Base-by-base conservation (phyloP, 1,140 invertebrate genomes). In the Scaptomyza montana region DNA sequence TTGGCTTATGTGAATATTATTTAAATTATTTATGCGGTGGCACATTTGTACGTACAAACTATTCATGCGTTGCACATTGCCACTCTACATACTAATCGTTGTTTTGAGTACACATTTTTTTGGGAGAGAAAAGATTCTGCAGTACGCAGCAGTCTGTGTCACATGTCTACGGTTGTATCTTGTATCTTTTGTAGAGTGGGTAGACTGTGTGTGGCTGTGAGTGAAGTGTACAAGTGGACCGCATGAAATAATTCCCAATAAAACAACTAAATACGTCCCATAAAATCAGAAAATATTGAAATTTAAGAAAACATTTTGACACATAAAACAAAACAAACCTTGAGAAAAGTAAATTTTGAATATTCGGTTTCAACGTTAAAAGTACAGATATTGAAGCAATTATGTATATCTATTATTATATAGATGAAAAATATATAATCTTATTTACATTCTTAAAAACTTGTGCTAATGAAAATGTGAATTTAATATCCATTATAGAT, bases 31-130 rank as follows among this genome's bases (percentile, higher is more conserved):
- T 28, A 12, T 1, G n/a, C n/a, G 39, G 39, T 43, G 10, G 39
- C n/a, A 43, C 12, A 51, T 9, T 47, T 46, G 55, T 72, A 72
- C 59, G 63, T 60, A 72, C 69, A 72, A 25, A 59, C 63, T 72
- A 72, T 49, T 33, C 57, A 57, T 57, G 54, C 46, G n/a, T 19
- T 46, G 25, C 2, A 5, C 56, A 13, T 33, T 45, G 54, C 12
- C 39, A 41, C 12, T 66, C 61, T 71, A 71, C 54, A 65, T 12
- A 51, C 68, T 57, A 65, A 36, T 30, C 49, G 41, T 39, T 53
- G 30, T 36, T 47, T 19, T 8, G 6, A 4, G 16, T 41, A 54
- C 33, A 36, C 33, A 6, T 51, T 45, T 66, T 21, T 72, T 49
- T 33, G 30, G 10, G 46, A 10, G 63, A 45, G 3, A n/a, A 12